These are phyloP conservation scores for Ditula angustiorana DNA, from an alignment of 2,888 invertebrate species.

Conservation along the genomic window DNA sequence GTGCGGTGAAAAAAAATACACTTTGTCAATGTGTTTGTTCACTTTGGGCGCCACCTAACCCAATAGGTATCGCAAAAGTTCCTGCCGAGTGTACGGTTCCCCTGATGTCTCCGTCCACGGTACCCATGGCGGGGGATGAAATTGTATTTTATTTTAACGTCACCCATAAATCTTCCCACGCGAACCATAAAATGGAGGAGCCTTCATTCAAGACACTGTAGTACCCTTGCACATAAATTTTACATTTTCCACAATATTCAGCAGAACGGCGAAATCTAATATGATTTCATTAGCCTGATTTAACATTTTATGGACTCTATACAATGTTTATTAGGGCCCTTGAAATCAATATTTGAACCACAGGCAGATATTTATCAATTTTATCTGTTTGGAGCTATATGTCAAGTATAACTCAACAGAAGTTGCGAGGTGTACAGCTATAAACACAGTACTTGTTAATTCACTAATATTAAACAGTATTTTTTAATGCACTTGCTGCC, in stretches of 20 bases:
- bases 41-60: neutral
- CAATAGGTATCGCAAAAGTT: neutral
- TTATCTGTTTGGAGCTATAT: too few species aligned
- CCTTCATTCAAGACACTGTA: conserved; percentile 62
- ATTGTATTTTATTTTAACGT: conserved; percentile 81
- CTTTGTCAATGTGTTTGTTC: neutral
- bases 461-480: too few species aligned
- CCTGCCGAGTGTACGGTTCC: conserved; percentile 61
- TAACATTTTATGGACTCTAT: conserved; percentile 1
- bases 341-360: neutral
- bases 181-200: conserved; percentile 68
- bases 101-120: conserved; percentile 66
- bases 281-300: conserved; percentile 26
- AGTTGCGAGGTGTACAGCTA: too few species aligned
- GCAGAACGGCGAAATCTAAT: conserved; percentile 35
- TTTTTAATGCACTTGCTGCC: too few species aligned
- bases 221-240: conserved; percentile 66
- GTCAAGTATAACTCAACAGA: too few species aligned
- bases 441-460: too few species aligned
- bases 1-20: too few species aligned
- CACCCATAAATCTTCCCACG: conserved; percentile 74
- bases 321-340: neutral
- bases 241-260: conserved; percentile 60
- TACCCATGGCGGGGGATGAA: conserved; percentile 65
- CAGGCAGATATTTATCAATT: neutral